Base-by-base conservation (phyloP, 2,888 invertebrate genomes). In the Lagria hirta region DNA sequence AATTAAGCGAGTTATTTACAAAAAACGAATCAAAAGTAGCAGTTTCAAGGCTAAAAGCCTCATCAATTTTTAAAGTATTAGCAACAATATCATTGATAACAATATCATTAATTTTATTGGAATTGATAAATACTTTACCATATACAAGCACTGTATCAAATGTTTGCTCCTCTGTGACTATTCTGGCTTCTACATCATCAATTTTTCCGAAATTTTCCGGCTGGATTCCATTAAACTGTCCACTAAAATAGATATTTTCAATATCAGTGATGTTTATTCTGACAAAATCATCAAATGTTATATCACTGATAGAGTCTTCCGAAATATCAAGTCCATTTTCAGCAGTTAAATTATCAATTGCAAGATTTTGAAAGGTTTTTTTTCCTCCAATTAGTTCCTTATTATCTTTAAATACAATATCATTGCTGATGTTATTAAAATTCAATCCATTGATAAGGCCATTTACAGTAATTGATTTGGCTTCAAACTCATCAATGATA, bases 171-270 rank as follows among this genome's bases (percentile, higher is more conserved):
- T 54, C 60, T 2, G 54, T 32, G 33, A 71, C 54, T n/a, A 44
- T 43, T 50, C 74, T 72, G 11, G 65, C 61, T 1, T 61, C 64
- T 21, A 53, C 57, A 12, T 57, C 64, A 30, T 72, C 51, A 73
- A 73, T 74, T 44, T 64, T 15, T 4, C 72, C 71, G 52, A 78
- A 75, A 11, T 71, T 59, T 0, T 58, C 38, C 1, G 65, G 61
- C 0, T 58, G 50, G 20, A 78, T 66, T 10, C 68, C 72, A 53
- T 77, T 76, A 3, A 76, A 59, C 10, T 59, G 57, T 4, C 64
- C 62, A 7, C 57, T 52, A 55, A 76, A 75, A 35, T 62, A 64
- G 2, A 78, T 57, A 8, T 69, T 68, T 22, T 70, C 64, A 3
- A 75, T 58, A 21, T 58, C 57, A 13, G 73, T 60, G 17, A 52